Base-by-base conservation (phyloP, 37 sponge, comb jelly and placozoan species). In the Eunapius fragilis region DNA sequence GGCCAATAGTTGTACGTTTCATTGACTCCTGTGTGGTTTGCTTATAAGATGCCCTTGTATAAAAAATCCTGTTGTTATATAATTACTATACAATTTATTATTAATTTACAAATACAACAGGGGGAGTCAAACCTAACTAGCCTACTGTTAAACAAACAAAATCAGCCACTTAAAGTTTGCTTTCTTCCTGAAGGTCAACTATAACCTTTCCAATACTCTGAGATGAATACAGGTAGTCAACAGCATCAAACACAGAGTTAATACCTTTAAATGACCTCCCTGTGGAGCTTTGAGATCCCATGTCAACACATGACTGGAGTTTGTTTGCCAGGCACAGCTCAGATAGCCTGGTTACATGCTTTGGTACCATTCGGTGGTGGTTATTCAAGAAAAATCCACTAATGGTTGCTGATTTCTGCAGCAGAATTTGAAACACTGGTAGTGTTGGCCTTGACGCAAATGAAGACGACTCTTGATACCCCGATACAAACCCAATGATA, bases 361-460 rank as follows among this genome's bases (percentile, higher is more conserved):
- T 5, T 27, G 82, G 89, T 2, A 83, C 0, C 4, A 89, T 77
- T 22, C 47, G 25, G 23, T 0, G 13, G 67, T 68, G 80, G 32
- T 58, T 37, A 78, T 72, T 50, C 7, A 94, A 75, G 67, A 94
- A 94, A 79, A 93, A 93, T 19, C 95, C 95, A 77, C 90, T 68
- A 17, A 94, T 72, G 76, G 92, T 92, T 32, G 95, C 92, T 45
- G 95, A 94, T 71, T 92, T 92, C 22, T 72, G 41, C 32, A 94
- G 89, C 0, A 94, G 73, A 24, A 86, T 86, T 30, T 81, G 72
- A 37, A 81, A 41, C 25, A 92, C 72, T 33, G 87, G 83, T 24
- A 85, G 32, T 2, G 70, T 86, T 14, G 86, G 87, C 10, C 67
- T 37, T 25, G 75, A 28, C 14, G 72, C 25, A 80, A 78, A 89